phyloP scores from a whole-genome alignment of 2,797 vertebrate species.

The Peromyscus nudipes region DNA sequence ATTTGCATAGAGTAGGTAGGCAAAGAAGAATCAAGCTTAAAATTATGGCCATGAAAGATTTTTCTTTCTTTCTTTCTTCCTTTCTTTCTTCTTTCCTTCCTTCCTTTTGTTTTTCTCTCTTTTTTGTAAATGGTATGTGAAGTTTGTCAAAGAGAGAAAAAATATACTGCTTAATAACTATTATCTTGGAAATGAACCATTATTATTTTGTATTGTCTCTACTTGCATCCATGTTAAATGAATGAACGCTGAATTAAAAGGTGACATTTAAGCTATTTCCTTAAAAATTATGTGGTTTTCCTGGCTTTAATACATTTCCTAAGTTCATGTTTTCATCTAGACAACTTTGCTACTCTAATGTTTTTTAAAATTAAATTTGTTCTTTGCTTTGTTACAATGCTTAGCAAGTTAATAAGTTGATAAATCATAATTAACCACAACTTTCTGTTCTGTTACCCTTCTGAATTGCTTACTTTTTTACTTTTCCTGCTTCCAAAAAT shows the following conservation, averaged over 20 bases:
- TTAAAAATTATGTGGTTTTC: slow-evolving; percentile 64
- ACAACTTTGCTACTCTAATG: slow-evolving; percentile 71
- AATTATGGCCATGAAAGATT: not conserved
- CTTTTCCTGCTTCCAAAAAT: not conserved
- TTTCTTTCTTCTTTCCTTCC: too few relatives aligned
- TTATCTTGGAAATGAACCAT: slow-evolving; percentile 65
- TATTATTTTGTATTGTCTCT: slow-evolving; percentile 75
- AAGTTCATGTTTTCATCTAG: slow-evolving; percentile 71
- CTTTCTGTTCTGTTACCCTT: slow-evolving; percentile 81
- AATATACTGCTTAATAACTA: slow-evolving; percentile 59
- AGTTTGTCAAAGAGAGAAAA: slow-evolving; percentile 58
- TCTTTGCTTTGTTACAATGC: slow-evolving; percentile 84
- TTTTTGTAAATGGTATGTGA: not conserved
- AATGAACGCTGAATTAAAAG: slow-evolving; percentile 77
- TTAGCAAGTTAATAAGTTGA: slow-evolving; percentile 85
- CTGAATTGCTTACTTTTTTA: slow-evolving; percentile 80
- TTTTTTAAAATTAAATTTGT: slow-evolving; percentile 84
- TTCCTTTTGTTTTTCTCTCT: rapidly evolving
- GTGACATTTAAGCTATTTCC: slow-evolving; percentile 74
- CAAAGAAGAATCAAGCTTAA: slow-evolving; percentile 20
- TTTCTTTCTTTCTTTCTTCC: too few relatives aligned
- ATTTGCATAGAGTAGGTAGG: not conserved
- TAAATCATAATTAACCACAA: slow-evolving; percentile 86
- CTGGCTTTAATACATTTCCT: slow-evolving; percentile 74
- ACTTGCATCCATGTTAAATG: slow-evolving; percentile 69